phyloP scores from a whole-genome alignment of 2,888 invertebrate species.

The Pammene fasciana region DNA sequence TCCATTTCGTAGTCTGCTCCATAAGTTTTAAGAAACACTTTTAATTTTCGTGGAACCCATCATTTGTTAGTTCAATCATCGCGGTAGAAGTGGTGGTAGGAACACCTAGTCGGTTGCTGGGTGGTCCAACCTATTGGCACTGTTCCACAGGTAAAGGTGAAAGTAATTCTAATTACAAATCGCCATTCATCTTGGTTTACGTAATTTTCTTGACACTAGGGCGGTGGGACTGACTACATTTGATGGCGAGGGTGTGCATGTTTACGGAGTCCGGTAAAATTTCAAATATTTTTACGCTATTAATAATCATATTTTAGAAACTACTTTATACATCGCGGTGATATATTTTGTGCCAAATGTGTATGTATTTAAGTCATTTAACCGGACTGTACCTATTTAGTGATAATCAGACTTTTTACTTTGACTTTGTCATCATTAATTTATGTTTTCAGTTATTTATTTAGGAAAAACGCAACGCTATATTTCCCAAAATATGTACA shows the following conservation, averaged over 20 bases:
- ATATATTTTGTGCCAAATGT: too few species aligned
- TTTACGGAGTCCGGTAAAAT: not conserved
- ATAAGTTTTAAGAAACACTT: not conserved
- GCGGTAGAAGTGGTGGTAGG: not conserved
- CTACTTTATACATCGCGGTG: too few species aligned
- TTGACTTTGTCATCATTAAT: too few species aligned
- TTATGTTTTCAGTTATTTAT: too few species aligned
- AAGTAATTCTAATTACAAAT: slow-evolving; percentile 36
- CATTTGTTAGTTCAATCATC: slow-evolving; percentile 26
- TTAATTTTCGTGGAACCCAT: slow-evolving; percentile 2
- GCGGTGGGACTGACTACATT: not conserved
- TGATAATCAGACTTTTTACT: too few species aligned
- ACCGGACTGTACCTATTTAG: too few species aligned
- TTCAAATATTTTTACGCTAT: too few species aligned
- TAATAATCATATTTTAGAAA: too few species aligned
- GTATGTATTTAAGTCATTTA: too few species aligned
- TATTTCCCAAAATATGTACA: too few species aligned
- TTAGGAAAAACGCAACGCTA: too few species aligned
- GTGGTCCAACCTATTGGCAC: slow-evolving; percentile 54
- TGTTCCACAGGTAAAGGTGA: slow-evolving; percentile 63
- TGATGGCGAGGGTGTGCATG: not conserved
- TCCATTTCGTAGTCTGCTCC: too few species aligned
- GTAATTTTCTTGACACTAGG: slow-evolving; percentile 19
- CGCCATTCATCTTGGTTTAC: slow-evolving; percentile 30
- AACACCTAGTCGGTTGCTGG: slow-evolving; percentile 23